Evolutionary conservation across 2,797 vertebrate genomes (phyloP).

Genomic region (Propithecus perrieri): DNA sequence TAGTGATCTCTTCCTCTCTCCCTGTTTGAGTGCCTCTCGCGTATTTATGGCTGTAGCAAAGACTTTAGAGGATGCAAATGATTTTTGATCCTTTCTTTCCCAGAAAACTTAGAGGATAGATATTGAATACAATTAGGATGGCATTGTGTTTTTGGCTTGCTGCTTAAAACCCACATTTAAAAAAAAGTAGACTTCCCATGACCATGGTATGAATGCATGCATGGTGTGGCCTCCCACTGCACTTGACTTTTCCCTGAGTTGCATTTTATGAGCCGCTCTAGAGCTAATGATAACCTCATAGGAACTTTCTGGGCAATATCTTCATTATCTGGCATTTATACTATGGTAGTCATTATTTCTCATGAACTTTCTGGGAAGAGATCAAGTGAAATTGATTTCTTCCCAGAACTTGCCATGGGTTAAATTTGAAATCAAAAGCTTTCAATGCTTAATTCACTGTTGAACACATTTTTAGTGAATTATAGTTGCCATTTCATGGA

Average conservation of each 20-base stretch:
- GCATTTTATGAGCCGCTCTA: background rate
- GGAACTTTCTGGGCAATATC: background rate
- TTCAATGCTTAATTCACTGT: background rate
- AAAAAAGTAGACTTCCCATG: background rate
- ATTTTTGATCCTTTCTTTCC: constrained; percentile 19
- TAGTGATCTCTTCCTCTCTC: background rate
- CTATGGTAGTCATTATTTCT: constrained; percentile 33
- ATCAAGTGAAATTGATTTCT: background rate
- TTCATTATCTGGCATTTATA: background rate
- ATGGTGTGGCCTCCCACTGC: fast-evolving
- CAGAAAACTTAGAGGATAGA: constrained; percentile 5
- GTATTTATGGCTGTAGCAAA: constrained; percentile 2
- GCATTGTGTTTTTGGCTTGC: background rate
- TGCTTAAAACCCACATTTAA: background rate
- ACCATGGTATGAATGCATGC: background rate
- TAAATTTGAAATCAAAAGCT: background rate
- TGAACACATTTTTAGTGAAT: constrained; percentile 27
- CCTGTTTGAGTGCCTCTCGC: background rate
- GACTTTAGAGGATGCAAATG: background rate
- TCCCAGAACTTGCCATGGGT: background rate
- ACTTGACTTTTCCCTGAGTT: background rate
- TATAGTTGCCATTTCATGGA: background rate
- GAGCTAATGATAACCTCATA: background rate
- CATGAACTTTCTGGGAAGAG: background rate
- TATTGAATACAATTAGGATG: background rate